Percentiles rank a stretch among this genome's conserved stretches.
Conservation (phyloP, 2,888 invertebrate species). For the Xestobium rufovillosum region DNA sequence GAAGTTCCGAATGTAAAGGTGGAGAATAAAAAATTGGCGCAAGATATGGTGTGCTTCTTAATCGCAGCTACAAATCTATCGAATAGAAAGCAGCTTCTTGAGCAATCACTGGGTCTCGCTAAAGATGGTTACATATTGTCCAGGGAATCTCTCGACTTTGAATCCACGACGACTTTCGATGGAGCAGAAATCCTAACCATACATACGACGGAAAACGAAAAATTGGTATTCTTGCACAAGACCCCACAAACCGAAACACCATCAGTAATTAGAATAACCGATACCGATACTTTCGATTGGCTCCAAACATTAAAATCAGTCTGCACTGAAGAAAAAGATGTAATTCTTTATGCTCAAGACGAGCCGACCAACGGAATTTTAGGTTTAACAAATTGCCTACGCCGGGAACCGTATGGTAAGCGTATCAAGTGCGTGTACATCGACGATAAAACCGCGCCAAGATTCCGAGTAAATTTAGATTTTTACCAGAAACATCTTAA, state of each 20-base stretch:
- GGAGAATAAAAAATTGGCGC: slow-evolving; percentile 52
- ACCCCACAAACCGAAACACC: background rate
- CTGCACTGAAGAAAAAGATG: slow-evolving; percentile 40
- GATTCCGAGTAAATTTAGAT: slow-evolving; percentile 53
- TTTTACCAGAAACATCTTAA: slow-evolving; percentile 57
- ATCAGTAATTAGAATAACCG: background rate
- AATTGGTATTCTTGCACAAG: slow-evolving; percentile 26
- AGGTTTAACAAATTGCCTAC: slow-evolving; percentile 60
- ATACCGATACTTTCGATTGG: background rate
- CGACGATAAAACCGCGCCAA: slow-evolving; percentile 50
- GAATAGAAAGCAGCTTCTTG: too few relatives aligned
- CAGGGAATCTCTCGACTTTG: slow-evolving; percentile 37
- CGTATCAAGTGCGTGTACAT: slow-evolving; percentile 39
- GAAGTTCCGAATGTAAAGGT: slow-evolving; percentile 49
- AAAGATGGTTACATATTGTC: slow-evolving; percentile 1
- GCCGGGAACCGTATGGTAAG: slow-evolving; percentile 48
- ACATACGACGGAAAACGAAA: background rate
- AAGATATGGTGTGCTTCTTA: slow-evolving; percentile 28
- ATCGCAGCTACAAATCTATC: slow-evolving; percentile 31
- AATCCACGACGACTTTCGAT: too few relatives aligned
- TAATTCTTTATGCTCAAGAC: slow-evolving; percentile 56
- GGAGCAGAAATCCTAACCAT: background rate
- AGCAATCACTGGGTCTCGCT: background rate
- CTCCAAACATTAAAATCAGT: background rate
- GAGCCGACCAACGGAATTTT: slow-evolving; percentile 47